Conservation (phyloP, 2,797 vertebrate genomes). For the Varecia variegata region DNA sequence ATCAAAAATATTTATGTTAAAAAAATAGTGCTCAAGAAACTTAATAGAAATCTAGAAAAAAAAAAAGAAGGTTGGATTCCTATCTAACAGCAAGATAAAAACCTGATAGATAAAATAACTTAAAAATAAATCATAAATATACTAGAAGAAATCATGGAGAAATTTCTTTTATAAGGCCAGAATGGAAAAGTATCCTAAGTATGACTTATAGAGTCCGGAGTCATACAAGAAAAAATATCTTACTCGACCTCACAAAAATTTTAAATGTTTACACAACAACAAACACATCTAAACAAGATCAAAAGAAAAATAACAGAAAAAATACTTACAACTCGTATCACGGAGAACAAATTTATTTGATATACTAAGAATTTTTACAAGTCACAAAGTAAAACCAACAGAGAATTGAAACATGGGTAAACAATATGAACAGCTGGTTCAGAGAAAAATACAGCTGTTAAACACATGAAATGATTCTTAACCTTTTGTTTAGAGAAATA, state of each 20-base stretch:
- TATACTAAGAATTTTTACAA: background rate
- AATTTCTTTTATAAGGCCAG: background rate
- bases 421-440: background rate
- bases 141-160: background rate
- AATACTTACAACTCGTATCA: background rate
- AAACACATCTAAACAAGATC: background rate
- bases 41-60: background rate
- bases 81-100: background rate
- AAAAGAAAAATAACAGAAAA: background rate
- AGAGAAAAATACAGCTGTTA: conserved; percentile 10
- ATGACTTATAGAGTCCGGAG: background rate
- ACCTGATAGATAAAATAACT: background rate
- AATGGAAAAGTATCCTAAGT: background rate
- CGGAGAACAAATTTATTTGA: background rate
- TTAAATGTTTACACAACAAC: background rate
- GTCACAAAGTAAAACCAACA: background rate
- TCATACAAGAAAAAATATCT: background rate
- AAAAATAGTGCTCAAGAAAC: background rate
- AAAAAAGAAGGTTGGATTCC: background rate
- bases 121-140: background rate
- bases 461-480: background rate
- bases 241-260: background rate
- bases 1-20: background rate
- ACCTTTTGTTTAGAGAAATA: background rate
- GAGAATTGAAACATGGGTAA: background rate